Conservation (phyloP, 53 echinoderm and acorn worm genomes). For the Paracentrotus lividus region DNA sequence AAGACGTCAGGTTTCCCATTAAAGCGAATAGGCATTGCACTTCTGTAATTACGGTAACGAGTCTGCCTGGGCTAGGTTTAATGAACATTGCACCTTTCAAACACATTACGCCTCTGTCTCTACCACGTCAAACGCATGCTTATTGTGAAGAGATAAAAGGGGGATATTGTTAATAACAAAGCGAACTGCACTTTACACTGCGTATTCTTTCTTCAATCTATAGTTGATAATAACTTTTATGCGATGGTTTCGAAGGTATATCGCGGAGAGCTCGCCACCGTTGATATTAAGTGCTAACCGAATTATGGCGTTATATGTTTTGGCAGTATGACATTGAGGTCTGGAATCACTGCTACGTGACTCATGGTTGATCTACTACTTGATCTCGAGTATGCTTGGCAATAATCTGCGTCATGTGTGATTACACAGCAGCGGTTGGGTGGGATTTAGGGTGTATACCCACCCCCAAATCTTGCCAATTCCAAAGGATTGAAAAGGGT, state of each 20-base stretch:
- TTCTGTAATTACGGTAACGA: conserved; percentile 30
- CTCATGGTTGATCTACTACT: not conserved
- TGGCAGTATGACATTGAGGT: conserved; percentile 18
- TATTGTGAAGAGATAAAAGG: not conserved
- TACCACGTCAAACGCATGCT: not conserved
- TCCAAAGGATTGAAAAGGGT: too few relatives aligned
- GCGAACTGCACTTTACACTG: not conserved
- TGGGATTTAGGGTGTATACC: not conserved
- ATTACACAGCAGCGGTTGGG: not conserved
- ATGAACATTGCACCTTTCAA: conserved; percentile 47
- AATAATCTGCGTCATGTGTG: not conserved
- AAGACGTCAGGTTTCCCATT: not conserved
- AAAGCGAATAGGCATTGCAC: not conserved
- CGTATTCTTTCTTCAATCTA: not conserved
- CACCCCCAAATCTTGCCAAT: not conserved
- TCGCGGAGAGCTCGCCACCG: not conserved
- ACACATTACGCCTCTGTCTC: not conserved
- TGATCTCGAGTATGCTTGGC: not conserved
- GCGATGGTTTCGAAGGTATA: not conserved
- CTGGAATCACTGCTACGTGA: not conserved
- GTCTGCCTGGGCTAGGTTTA: not conserved
- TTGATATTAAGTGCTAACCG: conserved; percentile 44
- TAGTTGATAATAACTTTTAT: conserved; percentile 20
- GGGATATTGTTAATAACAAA: not conserved
- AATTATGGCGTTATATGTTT: conserved; percentile 26